A percentile compares a stretch with the other conserved stretches of the same genome.
Conservation (phyloP, 1,140 invertebrate species). For the Laodelphax striatellus region DNA sequence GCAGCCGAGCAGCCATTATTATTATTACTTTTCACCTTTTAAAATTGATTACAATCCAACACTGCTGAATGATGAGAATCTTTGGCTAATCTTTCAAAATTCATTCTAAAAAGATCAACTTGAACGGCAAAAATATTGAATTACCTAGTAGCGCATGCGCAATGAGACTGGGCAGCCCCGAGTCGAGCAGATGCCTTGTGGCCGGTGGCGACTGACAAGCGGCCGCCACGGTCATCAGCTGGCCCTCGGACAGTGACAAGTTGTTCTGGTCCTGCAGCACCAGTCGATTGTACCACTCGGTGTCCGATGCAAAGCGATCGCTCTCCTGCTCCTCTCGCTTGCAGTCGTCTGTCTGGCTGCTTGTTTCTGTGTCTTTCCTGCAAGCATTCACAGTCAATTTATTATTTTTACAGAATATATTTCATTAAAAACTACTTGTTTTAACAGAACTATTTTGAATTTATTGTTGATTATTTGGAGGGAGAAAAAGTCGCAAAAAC, state of each 20-base stretch:
- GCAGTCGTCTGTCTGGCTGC: constrained; percentile 53
- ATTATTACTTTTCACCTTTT: no score
- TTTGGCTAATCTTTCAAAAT: no score
- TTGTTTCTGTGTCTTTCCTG: constrained; percentile 32
- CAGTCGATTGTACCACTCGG: constrained; percentile 38
- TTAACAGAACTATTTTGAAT: no score
- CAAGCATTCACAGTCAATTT: neutral
- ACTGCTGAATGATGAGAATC: no score
- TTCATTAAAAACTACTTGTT: no score
- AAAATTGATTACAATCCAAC: no score
- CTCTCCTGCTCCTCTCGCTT: constrained; percentile 41
- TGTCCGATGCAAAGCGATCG: constrained; percentile 28
- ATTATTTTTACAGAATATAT: no score
- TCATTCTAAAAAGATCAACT: no score
- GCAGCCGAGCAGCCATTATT: no score
- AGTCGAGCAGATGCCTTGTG: constrained; percentile 61
- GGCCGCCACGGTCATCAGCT: constrained; percentile 59
- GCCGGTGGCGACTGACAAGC: constrained; percentile 63
- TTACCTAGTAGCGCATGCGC: constrained; percentile 39
- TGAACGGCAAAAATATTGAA: no score
- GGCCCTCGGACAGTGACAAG: constrained; percentile 44
- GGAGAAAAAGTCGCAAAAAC: no score
- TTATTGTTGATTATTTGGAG: no score
- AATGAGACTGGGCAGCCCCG: constrained; percentile 56
- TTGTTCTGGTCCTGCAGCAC: constrained; percentile 29